Percentiles rank a stretch among this genome's conserved stretches.
These are phyloP conservation scores for Datnioides undecimradiatus DNA, from an alignment of 2,113 vertebrate genomes.

Conservation along the genomic window DNA sequence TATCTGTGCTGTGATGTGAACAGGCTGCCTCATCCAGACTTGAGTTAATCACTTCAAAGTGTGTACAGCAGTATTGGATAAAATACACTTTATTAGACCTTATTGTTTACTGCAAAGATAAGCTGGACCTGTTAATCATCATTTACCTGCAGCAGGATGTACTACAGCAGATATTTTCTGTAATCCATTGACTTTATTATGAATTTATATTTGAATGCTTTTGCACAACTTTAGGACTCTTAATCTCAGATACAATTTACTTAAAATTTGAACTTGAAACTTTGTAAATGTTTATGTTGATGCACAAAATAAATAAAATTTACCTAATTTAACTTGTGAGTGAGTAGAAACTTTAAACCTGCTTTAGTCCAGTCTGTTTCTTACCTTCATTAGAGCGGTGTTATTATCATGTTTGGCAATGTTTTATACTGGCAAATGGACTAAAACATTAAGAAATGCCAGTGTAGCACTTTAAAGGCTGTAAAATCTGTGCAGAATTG, in stretches of 20 bases:
- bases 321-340: too few relatives aligned
- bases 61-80: conserved; percentile 5
- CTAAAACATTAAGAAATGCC: not conserved
- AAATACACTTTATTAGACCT: not conserved
- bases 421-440: not conserved
- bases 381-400: not conserved
- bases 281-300: not conserved
- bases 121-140: conserved; percentile 13
- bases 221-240: not conserved
- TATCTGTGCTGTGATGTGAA: conserved; percentile 34
- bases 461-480: not conserved
- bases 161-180: not conserved
- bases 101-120: not conserved
- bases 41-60: conserved; percentile 14
- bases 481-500: too few relatives aligned
- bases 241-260: not conserved
- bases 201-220: not conserved
- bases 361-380: not conserved
- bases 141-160: not conserved
- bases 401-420: not conserved
- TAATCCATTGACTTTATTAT: not conserved
- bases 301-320: not conserved
- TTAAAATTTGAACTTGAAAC: too few relatives aligned
- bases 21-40: conserved; percentile 12
- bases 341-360: too few relatives aligned